Evolutionary conservation across 2,797 vertebrate genomes (phyloP).

Genomic region (Sylvia borin): DNA sequence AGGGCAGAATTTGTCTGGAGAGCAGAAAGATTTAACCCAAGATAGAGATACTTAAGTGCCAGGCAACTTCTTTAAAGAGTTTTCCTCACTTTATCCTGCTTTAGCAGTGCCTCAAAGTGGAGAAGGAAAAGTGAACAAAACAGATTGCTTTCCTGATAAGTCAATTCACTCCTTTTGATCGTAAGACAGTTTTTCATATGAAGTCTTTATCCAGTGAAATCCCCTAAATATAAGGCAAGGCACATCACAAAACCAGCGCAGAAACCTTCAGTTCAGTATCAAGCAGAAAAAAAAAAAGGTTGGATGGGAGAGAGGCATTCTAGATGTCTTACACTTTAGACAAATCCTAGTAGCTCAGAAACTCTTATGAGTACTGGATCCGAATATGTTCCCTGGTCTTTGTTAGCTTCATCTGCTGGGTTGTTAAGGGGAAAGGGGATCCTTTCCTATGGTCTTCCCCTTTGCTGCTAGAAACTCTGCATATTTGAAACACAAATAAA

Average conservation of each 20-base stretch:
- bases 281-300: background rate
- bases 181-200: background rate
- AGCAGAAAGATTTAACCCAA: background rate
- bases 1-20: background rate
- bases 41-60: background rate
- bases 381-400: background rate
- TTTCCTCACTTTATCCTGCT: background rate
- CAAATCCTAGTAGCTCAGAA: background rate
- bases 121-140: background rate
- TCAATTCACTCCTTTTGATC: background rate
- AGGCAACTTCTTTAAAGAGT: background rate
- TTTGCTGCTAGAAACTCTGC: background rate
- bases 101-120: background rate
- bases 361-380: background rate
- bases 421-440: background rate
- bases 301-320: background rate
- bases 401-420: background rate
- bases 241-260: background rate
- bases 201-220: background rate
- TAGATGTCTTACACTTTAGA: background rate
- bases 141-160: background rate
- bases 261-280: background rate
- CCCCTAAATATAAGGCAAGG: background rate
- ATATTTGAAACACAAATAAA: background rate
- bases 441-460: background rate